Percentiles rank a stretch among this genome's conserved stretches.
Conservation (phyloP, 1,140 invertebrate species). For the Pseudomyrmex concolor region DNA sequence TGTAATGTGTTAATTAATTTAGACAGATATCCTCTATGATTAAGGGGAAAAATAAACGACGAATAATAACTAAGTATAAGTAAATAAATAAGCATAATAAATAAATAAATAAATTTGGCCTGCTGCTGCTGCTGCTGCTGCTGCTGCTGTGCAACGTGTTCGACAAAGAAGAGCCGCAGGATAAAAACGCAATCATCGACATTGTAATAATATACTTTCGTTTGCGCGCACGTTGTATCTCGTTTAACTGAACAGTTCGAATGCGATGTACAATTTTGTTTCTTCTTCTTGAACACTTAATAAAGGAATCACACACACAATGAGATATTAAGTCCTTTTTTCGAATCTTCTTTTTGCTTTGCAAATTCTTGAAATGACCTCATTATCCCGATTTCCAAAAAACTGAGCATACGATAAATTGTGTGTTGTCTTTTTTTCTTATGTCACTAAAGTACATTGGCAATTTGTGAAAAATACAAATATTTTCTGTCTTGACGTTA, state of each 20-base stretch:
- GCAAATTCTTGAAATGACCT: too few species aligned
- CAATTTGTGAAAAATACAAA: too few species aligned
- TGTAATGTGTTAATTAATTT: slow-evolving; percentile 56
- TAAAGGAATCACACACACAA: slow-evolving; percentile 29
- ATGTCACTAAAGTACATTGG: too few species aligned
- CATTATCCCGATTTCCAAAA: too few species aligned
- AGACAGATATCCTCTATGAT: neutral
- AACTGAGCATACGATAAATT: too few species aligned
- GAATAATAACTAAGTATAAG: neutral
- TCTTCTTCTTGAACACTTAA: slow-evolving; percentile 17
- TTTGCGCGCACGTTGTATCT: slow-evolving; percentile 37
- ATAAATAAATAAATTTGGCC: slow-evolving; percentile 1
- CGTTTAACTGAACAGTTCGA: neutral
- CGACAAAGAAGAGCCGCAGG: neutral
- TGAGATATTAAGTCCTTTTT: neutral
- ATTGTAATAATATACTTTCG: neutral
- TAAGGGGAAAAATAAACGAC: neutral
- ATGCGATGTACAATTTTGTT: slow-evolving; percentile 50
- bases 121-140: neutral
- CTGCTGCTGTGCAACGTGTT: neutral
- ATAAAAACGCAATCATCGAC: neutral
- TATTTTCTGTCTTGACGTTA: neutral
- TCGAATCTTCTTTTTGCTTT: neutral
- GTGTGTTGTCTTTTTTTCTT: too few species aligned
- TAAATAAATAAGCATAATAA: slow-evolving; percentile 17